Evolutionary conservation across 1,140 invertebrate genomes (phyloP), one percentile per base, ranked within the genome.

Genomic region (Batillaria attramentaria): DNA sequence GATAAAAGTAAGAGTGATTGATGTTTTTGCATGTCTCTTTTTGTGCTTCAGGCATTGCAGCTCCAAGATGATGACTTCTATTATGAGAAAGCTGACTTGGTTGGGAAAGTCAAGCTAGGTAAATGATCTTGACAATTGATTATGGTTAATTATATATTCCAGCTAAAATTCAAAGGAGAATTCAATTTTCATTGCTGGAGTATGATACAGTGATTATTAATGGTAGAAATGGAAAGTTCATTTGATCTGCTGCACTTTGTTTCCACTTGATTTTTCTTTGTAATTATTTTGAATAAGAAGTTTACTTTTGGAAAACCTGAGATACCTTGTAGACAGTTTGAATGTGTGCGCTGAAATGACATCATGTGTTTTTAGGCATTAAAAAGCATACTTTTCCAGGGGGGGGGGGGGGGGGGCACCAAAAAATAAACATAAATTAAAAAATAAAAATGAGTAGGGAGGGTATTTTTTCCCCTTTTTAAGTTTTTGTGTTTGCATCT

Each of bases 61-160:
- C 74, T 77, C 24, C 79, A 73, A 28, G 50, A 77, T 78, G 57
- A 65, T 8, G 75, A 77, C 72, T 60, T 77, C 8, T 72, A 60
- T 43, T 81, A 81, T 41, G 16, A 66, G 33, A 77, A 74, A 33
- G 41, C 57, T 33, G 43, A 77, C 13, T 73, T 76, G 50, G 70
- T 77, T 28, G 69, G 75, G 46, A 81, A 81, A 77, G 73, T 81
- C 16, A 37, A 76, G 31, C 57, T 81, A 66, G 79, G 79, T 81
- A 77, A 72, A 35, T 5, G 20, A 50, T 76, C 18, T 24, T 28
- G 0, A 43, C 57, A 1, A 54, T 2, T 31, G 24, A 35, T 13
- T 35, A 1, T 60, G 28, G 24, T 39, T 35, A 42, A 35, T 65
- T 35, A 8, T 76, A 35, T 46, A 24, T 20, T 50, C 10, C 33